These are phyloP conservation scores for Anarrhichthys ocellatus DNA, from an alignment of 2,113 vertebrate species.

Conservation along the genomic window DNA sequence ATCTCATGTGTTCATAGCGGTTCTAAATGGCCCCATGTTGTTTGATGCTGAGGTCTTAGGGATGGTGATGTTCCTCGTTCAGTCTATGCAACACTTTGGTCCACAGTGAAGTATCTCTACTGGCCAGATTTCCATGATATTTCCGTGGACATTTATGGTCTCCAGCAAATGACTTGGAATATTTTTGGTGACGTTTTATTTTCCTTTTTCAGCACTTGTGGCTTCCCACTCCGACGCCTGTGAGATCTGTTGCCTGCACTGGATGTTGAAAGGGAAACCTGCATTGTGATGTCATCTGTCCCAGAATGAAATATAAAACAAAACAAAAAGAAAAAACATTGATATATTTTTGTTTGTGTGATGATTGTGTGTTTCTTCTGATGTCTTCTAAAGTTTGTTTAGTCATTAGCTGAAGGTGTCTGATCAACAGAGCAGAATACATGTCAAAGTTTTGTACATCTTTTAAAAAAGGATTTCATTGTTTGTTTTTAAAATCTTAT, in stretches of 20 bases:
- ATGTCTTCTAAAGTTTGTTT: neutral
- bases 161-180: neutral
- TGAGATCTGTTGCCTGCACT: constrained; percentile 61
- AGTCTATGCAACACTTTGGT: no score
- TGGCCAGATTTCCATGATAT: neutral
- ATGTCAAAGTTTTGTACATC: neutral
- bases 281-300: neutral
- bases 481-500: neutral
- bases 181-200: neutral
- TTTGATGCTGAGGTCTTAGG: neutral
- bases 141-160: neutral
- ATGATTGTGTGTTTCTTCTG: neutral
- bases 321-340: neutral
- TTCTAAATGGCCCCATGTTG: neutral
- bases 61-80: no score
- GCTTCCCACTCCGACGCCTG: constrained; percentile 20
- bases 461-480: neutral
- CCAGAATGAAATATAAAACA: neutral
- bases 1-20: no score
- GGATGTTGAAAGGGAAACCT: constrained; percentile 46
- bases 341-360: neutral
- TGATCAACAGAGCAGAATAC: neutral
- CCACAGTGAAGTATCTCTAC: no score
- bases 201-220: neutral
- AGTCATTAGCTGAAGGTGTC: neutral